These are phyloP conservation scores for Eptesicus fuscus DNA, from an alignment of 2,113 vertebrate genomes.

Conservation along the genomic window DNA sequence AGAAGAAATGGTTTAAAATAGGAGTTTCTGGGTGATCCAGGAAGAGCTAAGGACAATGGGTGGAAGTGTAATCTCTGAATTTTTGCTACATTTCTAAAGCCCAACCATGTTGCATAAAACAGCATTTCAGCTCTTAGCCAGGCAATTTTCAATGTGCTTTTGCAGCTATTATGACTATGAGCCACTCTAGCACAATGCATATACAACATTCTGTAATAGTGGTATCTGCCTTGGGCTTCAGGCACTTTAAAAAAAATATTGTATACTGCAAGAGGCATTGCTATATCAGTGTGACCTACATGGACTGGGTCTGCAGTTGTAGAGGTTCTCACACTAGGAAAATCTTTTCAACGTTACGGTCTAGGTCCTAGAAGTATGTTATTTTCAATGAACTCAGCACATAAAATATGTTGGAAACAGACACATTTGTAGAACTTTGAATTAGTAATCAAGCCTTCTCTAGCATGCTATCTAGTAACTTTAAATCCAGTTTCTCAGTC, in stretches of 20 bases:
- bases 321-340: neutral
- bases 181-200: neutral
- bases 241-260: neutral
- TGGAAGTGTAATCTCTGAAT: neutral
- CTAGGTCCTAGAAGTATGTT: neutral
- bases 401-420: neutral
- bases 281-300: neutral
- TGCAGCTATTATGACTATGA: neutral
- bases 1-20: neutral
- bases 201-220: neutral
- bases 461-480: neutral
- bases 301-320: neutral
- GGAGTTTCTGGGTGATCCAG: neutral
- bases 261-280: neutral
- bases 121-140: neutral
- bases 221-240: neutral
- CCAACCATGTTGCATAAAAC: neutral
- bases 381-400: neutral
- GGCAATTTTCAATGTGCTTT: neutral
- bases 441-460: neutral
- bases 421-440: neutral
- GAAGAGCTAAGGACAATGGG: neutral
- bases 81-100: neutral
- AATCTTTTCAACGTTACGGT: neutral
- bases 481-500: neutral